Evolutionary conservation across 1,140 invertebrate genomes (phyloP).

Genomic region (Lethocerus indicus): DNA sequence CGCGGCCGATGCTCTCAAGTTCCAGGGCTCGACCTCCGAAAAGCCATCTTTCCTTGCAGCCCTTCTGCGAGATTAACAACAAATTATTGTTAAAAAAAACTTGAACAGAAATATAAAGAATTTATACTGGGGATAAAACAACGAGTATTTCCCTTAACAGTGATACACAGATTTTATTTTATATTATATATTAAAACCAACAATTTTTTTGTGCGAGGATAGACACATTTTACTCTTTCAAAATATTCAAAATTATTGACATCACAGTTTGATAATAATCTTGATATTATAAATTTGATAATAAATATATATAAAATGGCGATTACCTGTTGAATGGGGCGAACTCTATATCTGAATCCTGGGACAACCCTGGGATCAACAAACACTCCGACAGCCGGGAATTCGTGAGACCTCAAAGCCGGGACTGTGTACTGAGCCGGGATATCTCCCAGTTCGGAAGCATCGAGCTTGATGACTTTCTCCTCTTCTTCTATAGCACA

Average conservation of each 20-base stretch:
- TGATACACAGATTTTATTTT: too few relatives aligned
- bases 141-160: too few relatives aligned
- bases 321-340: constrained; percentile 35
- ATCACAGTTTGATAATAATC: too few relatives aligned
- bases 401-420: constrained; percentile 38
- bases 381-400: constrained; percentile 54
- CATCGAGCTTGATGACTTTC: constrained; percentile 26
- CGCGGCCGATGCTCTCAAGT: constrained; percentile 49
- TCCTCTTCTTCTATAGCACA: not conserved
- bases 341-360: constrained; percentile 58
- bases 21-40: constrained; percentile 42
- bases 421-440: constrained; percentile 42
- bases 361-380: constrained; percentile 49
- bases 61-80: not conserved
- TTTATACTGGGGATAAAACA: too few relatives aligned
- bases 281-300: too few relatives aligned
- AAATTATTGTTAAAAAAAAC: too few relatives aligned
- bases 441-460: constrained; percentile 36
- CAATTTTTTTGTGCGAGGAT: too few relatives aligned
- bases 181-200: too few relatives aligned
- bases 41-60: constrained; percentile 25
- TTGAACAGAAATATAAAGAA: too few relatives aligned
- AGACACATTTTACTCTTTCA: too few relatives aligned
- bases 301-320: too few relatives aligned
- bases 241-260: too few relatives aligned